Conservation (phyloP, 2,797 vertebrate genomes). For the Poliocrania exsul region DNA sequence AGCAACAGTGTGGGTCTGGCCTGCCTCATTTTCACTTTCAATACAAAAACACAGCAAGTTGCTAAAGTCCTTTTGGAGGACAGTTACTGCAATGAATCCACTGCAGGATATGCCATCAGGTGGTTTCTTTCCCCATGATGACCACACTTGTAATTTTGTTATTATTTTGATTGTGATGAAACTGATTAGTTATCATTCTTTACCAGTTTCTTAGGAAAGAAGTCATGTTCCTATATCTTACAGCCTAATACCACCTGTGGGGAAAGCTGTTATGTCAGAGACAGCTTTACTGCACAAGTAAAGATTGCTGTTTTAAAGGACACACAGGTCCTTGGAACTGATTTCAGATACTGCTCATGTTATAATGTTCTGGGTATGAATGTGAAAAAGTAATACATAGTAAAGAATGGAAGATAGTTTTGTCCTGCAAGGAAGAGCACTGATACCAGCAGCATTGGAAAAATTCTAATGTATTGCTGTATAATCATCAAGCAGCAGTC, state of each 20-base stretch:
- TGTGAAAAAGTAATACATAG: not conserved
- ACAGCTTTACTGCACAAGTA: not conserved
- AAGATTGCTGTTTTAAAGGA: not conserved
- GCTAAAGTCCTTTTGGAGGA: not conserved
- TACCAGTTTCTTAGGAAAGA: not conserved
- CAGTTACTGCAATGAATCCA: not conserved
- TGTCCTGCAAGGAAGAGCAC: not conserved
- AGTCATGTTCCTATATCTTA: accelerated
- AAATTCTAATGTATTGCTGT: not conserved
- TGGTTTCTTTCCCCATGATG: not conserved
- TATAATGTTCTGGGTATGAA: not conserved
- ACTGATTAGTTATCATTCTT: not conserved
- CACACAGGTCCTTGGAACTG: not conserved
- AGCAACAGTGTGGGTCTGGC: not conserved
- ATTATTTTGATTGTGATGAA: not conserved
- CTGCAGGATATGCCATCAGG: not conserved
- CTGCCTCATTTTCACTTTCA: not conserved
- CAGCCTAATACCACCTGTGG: not conserved
- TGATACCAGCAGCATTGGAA: not conserved
- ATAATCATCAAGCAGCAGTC: not conserved
- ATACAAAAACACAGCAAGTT: not conserved
- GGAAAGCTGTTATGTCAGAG: not conserved
- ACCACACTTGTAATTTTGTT: not conserved
- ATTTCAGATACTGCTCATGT: not conserved
- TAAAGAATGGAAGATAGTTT: not conserved